Percentiles rank a stretch among this genome's conserved stretches.
phyloP scores from a whole-genome alignment of 2,888 invertebrate genomes.

The Cyclophora albipunctata region DNA sequence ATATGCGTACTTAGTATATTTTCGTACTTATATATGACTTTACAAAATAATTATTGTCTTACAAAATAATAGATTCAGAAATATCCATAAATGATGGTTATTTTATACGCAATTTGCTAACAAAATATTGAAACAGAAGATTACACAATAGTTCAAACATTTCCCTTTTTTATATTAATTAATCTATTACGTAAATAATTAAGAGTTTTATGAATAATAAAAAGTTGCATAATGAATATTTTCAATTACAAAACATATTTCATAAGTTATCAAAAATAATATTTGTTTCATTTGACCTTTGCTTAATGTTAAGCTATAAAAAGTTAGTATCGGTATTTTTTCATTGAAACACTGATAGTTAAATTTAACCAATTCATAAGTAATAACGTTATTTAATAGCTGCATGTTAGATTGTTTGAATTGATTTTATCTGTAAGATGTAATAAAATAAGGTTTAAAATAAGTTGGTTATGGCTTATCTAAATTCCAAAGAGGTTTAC shows the following conservation, averaged over 20 bases:
- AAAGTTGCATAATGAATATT: not conserved
- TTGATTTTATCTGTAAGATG: not conserved
- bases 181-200: not conserved
- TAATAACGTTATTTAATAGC: constrained; percentile 2
- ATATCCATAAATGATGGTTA: too few species aligned
- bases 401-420: not conserved
- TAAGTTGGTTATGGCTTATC: too few species aligned
- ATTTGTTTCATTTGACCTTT: constrained; percentile 27
- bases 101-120: too few species aligned
- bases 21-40: too few species aligned
- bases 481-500: not conserved
- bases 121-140: too few species aligned
- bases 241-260: constrained; percentile 13
- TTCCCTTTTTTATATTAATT: too few species aligned
- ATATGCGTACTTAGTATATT: too few species aligned
- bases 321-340: constrained; percentile 13
- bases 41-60: too few species aligned
- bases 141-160: too few species aligned
- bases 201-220: not conserved
- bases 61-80: too few species aligned
- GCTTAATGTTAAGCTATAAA: constrained; percentile 17
- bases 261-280: constrained; percentile 10
- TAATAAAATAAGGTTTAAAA: too few species aligned
- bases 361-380: constrained; percentile 13
- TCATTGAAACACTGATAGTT: constrained; percentile 14